Evolutionary conservation across 2,888 invertebrate species (phyloP).

Genomic region (Microplitis deprimator): DNA sequence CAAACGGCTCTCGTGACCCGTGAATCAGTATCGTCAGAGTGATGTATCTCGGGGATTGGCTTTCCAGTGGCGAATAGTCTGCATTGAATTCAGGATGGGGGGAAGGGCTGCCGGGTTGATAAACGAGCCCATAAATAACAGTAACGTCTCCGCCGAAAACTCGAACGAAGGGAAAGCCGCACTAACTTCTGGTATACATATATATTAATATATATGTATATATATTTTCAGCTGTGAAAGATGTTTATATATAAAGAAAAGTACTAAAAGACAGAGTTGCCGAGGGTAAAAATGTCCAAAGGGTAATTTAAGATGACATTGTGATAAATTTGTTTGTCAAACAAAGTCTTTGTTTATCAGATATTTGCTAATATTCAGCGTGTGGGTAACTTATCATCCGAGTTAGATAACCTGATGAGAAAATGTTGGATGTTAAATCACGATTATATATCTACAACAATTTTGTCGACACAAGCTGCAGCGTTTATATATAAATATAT

Average conservation of each 20-base stretch:
- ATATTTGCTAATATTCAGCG: neutral
- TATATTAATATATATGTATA: slow-evolving; percentile 16
- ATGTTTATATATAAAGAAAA: slow-evolving; percentile 1
- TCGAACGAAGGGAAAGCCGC: slow-evolving; percentile 57
- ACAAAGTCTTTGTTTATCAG: neutral
- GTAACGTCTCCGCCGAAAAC: slow-evolving; percentile 70
- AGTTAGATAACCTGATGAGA: slow-evolving; percentile 1
- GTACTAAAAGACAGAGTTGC: slow-evolving; percentile 7
- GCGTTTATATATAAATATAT: slow-evolving; percentile 3
- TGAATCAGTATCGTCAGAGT: slow-evolving; percentile 31
- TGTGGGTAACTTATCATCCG: neutral
- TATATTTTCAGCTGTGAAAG: neutral
- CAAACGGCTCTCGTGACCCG: slow-evolving; percentile 24
- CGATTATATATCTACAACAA: neutral
- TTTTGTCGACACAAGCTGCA: neutral
- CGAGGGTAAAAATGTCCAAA: slow-evolving; percentile 4
- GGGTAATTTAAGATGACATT: slow-evolving; percentile 6
- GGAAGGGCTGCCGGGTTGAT: slow-evolving; percentile 68
- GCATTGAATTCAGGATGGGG: slow-evolving; percentile 56
- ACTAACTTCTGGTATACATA: slow-evolving; percentile 53
- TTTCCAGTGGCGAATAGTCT: slow-evolving; percentile 68
- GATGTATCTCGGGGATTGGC: slow-evolving; percentile 74
- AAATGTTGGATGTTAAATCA: neutral
- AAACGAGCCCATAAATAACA: slow-evolving; percentile 70
- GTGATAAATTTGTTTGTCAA: neutral